Evolutionary conservation across 2,888 invertebrate genomes (phyloP).

Genomic region (Luperina testacea): DNA sequence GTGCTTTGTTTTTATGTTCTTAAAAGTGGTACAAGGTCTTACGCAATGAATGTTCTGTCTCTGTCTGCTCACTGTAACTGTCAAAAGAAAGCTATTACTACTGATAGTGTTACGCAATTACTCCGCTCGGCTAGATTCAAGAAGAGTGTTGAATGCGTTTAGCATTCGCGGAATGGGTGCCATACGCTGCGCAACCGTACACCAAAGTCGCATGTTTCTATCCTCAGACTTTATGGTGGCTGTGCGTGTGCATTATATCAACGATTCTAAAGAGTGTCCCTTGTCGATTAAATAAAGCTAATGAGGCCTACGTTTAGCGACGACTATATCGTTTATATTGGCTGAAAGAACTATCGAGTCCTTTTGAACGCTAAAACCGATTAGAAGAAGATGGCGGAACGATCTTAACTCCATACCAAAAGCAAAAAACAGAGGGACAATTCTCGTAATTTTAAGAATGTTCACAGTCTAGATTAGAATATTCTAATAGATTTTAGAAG

Average conservation of each 20-base stretch:
- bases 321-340: neutral
- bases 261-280: neutral
- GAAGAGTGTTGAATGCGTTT: neutral
- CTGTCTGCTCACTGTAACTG: too few relatives aligned
- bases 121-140: neutral
- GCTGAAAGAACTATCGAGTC: neutral
- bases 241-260: neutral
- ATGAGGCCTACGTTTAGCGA: neutral
- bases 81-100: too few relatives aligned
- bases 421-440: neutral
- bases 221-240: too few relatives aligned
- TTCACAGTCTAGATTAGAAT: too few relatives aligned
- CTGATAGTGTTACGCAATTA: too few relatives aligned
- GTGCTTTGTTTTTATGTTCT: slow-evolving; percentile 27
- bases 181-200: too few relatives aligned
- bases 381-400: neutral
- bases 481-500: too few relatives aligned
- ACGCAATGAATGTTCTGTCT: too few relatives aligned
- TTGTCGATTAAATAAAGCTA: neutral
- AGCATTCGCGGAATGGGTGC: neutral
- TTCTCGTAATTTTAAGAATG: neutral
- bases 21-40: slow-evolving; percentile 44
- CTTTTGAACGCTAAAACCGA: neutral
- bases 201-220: neutral
- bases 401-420: neutral